Evolutionary conservation across 2,888 invertebrate genomes (phyloP).

Genomic region (Mycogona germanica): DNA sequence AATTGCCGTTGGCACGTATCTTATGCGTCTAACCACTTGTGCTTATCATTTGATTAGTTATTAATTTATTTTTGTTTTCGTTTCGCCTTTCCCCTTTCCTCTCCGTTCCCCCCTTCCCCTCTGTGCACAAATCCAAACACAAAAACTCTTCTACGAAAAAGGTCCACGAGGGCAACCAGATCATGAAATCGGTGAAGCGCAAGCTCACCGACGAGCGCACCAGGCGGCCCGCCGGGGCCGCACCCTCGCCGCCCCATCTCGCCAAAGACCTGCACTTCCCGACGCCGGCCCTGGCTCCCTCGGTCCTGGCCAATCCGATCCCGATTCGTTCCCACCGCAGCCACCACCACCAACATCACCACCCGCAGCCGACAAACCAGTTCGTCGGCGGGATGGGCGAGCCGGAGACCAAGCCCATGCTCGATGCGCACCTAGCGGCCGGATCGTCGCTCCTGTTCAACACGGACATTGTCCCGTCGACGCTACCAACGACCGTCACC

Average conservation of each 20-base stretch:
- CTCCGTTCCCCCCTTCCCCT: no score
- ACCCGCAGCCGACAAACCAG: neutral
- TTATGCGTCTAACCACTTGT: no score
- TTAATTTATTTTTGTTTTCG: no score
- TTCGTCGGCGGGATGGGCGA: no score
- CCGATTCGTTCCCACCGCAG: neutral
- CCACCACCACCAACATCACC: neutral
- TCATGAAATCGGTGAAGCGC: constrained; percentile 15
- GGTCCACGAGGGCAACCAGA: neutral
- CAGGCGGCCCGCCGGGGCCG: neutral
- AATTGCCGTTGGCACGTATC: no score
- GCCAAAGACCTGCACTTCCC: neutral
- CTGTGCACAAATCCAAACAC: no score
- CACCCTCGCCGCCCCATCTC: neutral
- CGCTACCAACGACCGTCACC: neutral
- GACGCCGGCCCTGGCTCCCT: neutral
- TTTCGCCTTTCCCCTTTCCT: no score
- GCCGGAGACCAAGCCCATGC: no score
- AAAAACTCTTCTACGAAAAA: no score
- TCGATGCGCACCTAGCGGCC: no score
- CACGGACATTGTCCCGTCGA: neutral
- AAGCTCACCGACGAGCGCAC: constrained; percentile 10
- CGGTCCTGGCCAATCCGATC: neutral
- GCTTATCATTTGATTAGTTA: no score
- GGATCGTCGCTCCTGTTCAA: no score